Evolutionary conservation across 2,797 vertebrate species (phyloP).

Genomic region (Ctenopoma kingsleyae): DNA sequence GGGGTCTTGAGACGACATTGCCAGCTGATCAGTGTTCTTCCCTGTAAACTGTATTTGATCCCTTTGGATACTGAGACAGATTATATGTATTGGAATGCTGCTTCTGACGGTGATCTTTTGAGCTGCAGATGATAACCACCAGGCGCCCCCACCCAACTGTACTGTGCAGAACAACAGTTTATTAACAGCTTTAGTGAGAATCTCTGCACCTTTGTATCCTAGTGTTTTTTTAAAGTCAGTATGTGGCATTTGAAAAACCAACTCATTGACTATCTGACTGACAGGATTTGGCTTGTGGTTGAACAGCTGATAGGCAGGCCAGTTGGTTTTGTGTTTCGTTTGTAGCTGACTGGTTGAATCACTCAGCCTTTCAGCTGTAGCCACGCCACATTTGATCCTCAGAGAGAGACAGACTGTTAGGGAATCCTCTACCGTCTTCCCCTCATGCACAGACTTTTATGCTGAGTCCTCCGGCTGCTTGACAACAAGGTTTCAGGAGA

Average conservation of each 20-base stretch:
- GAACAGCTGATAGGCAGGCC: constrained; percentile 39
- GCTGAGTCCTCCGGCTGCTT: constrained; percentile 50
- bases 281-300: constrained; percentile 38
- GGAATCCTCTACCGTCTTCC: constrained; percentile 66
- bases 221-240: constrained; percentile 7
- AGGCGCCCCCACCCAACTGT: not conserved
- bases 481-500: constrained; percentile 54
- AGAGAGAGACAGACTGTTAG: constrained; percentile 57
- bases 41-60: not conserved
- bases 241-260: constrained; percentile 11
- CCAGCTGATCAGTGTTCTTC: too few species aligned
- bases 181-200: not conserved
- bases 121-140: not conserved
- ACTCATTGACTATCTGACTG: constrained; percentile 18
- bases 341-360: constrained; percentile 65
- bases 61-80: not conserved
- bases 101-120: not conserved
- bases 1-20: not conserved
- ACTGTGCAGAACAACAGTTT: not conserved
- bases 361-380: constrained; percentile 61
- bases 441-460: constrained; percentile 42
- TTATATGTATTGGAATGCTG: not conserved
- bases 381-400: constrained; percentile 58
- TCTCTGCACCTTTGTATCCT: not conserved
- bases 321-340: constrained; percentile 42